Conservation (phyloP, 2,797 vertebrate genomes). For the Antennarius maculatus region DNA sequence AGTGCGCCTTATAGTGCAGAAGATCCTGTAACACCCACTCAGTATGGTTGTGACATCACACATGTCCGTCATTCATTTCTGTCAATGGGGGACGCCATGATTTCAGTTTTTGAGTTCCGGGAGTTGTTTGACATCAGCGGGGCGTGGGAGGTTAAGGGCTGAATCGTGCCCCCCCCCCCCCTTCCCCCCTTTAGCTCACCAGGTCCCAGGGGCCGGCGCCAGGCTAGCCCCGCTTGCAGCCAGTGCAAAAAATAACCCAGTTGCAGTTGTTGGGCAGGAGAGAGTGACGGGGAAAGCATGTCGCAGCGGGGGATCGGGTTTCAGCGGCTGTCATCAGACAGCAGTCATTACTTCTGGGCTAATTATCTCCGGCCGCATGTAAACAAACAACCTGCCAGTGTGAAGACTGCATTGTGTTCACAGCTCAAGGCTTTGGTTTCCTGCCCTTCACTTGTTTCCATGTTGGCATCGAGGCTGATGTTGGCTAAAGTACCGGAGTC, state of each 20-base stretch:
- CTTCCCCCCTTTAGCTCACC: slow-evolving; percentile 63
- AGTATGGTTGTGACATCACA: slow-evolving; percentile 5
- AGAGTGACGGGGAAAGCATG: slow-evolving; percentile 81
- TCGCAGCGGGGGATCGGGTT: slow-evolving; percentile 73
- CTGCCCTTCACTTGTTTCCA: slow-evolving; percentile 39
- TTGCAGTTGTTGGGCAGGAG: slow-evolving; percentile 82
- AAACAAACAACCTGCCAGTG: slow-evolving; percentile 82
- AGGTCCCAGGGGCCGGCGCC: slow-evolving; percentile 83
- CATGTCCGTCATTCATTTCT: slow-evolving; percentile 39
- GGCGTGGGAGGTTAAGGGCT: slow-evolving; percentile 72
- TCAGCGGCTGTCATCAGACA: slow-evolving; percentile 86
- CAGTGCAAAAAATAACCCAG: slow-evolving; percentile 80
- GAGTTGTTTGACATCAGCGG: slow-evolving; percentile 54
- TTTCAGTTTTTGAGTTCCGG: slow-evolving; percentile 70
- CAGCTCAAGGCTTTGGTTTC: slow-evolving; percentile 43
- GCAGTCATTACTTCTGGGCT: slow-evolving; percentile 86
- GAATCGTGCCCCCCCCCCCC: slow-evolving; percentile 71
- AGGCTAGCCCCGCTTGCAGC: slow-evolving; percentile 75
- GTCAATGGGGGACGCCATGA: slow-evolving; percentile 17
- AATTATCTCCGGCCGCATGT: slow-evolving; percentile 83
- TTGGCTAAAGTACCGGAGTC: slow-evolving; percentile 3
- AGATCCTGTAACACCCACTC: neutral
- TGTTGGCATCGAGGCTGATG: slow-evolving; percentile 26
- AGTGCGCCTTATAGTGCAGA: too few relatives aligned
- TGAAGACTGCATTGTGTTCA: slow-evolving; percentile 72